phyloP scores from a whole-genome alignment of 1,140 invertebrate genomes.

The Asobara japonica region DNA sequence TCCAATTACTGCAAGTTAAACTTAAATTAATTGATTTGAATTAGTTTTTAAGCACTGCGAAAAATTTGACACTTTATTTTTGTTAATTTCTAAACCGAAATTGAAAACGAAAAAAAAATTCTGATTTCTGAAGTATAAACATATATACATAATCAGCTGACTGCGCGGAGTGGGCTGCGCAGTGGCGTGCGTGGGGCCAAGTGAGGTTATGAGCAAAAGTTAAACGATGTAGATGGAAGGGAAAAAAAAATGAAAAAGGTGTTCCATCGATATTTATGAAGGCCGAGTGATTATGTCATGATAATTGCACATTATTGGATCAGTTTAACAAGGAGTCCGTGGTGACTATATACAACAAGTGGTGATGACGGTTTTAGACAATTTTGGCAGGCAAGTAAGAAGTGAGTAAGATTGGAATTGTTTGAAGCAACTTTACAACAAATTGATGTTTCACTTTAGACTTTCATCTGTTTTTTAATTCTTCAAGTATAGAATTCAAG shows the following conservation, averaged over 20 bases:
- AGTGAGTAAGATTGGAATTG: neutral
- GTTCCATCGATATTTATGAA: neutral
- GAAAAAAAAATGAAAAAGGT: neutral
- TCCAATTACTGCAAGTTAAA: too few species aligned
- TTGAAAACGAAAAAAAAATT: too few species aligned
- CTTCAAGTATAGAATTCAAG: neutral
- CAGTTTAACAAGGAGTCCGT: neutral
- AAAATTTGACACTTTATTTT: too few species aligned
- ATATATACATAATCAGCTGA: too few species aligned
- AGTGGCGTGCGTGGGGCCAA: too few species aligned
- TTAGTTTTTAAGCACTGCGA: too few species aligned
- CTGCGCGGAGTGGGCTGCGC: too few species aligned
- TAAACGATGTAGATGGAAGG: neutral
- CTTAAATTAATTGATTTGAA: too few species aligned
- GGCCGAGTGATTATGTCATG: neutral
- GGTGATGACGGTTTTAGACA: conserved; percentile 4
- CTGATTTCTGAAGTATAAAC: too few species aligned
- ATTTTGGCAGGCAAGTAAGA: neutral
- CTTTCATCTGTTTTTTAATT: neutral
- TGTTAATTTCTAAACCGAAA: too few species aligned
- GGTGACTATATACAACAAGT: neutral
- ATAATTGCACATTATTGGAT: neutral
- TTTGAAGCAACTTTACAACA: too few species aligned
- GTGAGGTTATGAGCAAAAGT: neutral
- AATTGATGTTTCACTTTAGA: too few species aligned